A percentile compares a stretch with the other conserved stretches of the same genome.
Evolutionary conservation across 2,797 vertebrate species (phyloP).

Genomic region (Acanthopagrus latus): DNA sequence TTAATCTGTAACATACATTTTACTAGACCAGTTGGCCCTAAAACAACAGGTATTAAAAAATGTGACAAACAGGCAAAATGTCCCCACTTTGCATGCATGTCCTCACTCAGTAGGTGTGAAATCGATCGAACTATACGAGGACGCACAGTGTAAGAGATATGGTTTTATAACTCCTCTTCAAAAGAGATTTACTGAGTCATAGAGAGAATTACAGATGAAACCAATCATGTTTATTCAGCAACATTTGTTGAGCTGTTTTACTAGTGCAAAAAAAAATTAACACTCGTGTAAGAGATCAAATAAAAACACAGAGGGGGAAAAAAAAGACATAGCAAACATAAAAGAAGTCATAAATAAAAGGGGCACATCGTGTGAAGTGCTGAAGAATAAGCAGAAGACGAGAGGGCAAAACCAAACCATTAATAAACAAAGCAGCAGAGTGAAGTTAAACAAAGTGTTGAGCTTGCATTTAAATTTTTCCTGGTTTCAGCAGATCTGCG

Average conservation of each 20-base stretch:
- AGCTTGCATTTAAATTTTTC: slow-evolving; percentile 18
- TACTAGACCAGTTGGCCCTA: rapidly evolving
- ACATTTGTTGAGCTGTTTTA: slow-evolving; percentile 4
- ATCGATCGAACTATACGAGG: background rate
- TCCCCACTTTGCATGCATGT: background rate
- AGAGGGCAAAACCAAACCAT: slow-evolving; percentile 13
- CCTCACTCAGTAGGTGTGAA: background rate
- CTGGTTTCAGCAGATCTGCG: slow-evolving; percentile 38
- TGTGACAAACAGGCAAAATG: background rate
- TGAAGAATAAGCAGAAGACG: background rate
- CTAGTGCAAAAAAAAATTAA: slow-evolving; percentile 4
- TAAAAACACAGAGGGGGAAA: background rate
- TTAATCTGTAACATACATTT: background rate
- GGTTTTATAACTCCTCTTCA: slow-evolving; percentile 59
- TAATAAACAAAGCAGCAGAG: slow-evolving; percentile 27
- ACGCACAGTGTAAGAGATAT: slow-evolving; percentile 26
- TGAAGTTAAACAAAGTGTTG: slow-evolving; percentile 9
- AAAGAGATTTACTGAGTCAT: slow-evolving; percentile 56
- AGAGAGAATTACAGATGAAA: slow-evolving; percentile 37
- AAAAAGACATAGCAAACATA: background rate
- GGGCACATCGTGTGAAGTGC: background rate
- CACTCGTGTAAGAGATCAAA: background rate
- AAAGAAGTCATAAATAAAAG: background rate
- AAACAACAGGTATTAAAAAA: background rate
- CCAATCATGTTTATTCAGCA: slow-evolving; percentile 15